A percentile compares a stretch with the other conserved stretches of the same genome.
These are phyloP conservation scores for Rhopalosiphum padi DNA, from an alignment of 1,140 invertebrate species.

Conservation along the genomic window DNA sequence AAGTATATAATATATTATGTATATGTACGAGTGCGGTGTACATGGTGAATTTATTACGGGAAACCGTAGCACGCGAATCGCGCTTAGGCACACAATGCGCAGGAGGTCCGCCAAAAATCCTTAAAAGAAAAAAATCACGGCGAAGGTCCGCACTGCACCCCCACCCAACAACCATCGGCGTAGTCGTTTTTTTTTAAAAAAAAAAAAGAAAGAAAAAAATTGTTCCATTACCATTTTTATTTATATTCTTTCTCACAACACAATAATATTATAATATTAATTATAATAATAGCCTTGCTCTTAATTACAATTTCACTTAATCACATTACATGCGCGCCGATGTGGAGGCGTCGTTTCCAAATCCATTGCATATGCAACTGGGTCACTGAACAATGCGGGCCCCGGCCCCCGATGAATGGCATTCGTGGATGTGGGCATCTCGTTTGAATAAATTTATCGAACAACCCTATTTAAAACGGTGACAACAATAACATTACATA, in stretches of 20 bases:
- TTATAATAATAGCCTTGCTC: not conserved
- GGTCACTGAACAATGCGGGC: conserved; percentile 44
- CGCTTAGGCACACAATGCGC: not conserved
- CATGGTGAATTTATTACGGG: conserved; percentile 47
- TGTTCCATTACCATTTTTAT: not conserved
- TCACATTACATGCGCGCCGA: not conserved
- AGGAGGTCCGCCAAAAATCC: not conserved
- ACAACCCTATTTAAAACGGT: not conserved
- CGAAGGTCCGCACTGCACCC: not conserved
- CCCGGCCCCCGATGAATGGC: not conserved
- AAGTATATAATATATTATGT: not conserved
- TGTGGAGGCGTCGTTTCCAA: not conserved
- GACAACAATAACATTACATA: not conserved
- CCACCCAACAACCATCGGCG: not conserved
- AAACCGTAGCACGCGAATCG: conserved; percentile 49
- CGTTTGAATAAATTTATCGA: conserved; percentile 28
- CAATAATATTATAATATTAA: not conserved
- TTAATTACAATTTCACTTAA: conserved; percentile 53
- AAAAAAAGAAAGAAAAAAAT: not conserved
- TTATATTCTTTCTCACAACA: not conserved
- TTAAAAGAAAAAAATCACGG: conserved; percentile 8
- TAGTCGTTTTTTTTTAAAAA: not conserved
- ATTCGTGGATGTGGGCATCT: conserved; percentile 31
- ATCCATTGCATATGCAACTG: conserved; percentile 32
- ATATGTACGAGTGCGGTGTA: not conserved